Evolutionary conservation across 2,888 invertebrate genomes (phyloP), one percentile per base, ranked within the genome.

Genomic region (Blera fallax): DNA sequence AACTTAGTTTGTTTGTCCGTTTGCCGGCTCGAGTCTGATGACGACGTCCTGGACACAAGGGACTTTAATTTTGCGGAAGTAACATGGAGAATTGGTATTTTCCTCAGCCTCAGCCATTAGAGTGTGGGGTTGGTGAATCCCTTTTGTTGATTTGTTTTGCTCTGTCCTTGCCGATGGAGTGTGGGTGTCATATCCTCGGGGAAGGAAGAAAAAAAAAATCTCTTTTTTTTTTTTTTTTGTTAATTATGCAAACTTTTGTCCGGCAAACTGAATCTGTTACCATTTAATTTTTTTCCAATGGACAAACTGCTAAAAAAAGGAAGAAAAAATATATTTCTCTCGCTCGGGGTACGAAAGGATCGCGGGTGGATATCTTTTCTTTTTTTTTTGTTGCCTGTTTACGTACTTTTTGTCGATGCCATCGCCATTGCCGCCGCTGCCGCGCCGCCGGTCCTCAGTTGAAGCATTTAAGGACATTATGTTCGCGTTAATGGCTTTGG

Each of bases 51-150:
- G 43, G 73, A 48, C 89, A 89, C 89, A 90, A 89, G 89, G 89
- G 88, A 89, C 89, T 90, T 90, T 89, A 91, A 91, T 91, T 91
- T 90, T 89, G 89, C 89, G 90, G 90, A 91, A 91, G 89, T 91
- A 91, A 91, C 88, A 89, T 89, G 89, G 90, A 88, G 89, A 90
- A 90, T 91, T 89, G 89, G 89, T 87, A 87, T 88, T 87, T 79
- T 56, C 74, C 73, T 74, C 80, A 80, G 69, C 64, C n/a, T n/a
- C 62, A 83, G 58, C 65, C 34, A 83, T 78, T 65, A 70, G n/a
- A 58, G 37, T 40, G n/a, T 29, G 29, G 48, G 3, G 24, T 11
- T 40, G 24, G 43, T 72, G 40, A 67, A 60, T 56, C 56, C 72
- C 50, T 64, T 69, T 60, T 64, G 64, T 65, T 72, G 65, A 65